Evolutionary conservation across 2,888 invertebrate genomes (phyloP).

Genomic region (Tinea pellionella): DNA sequence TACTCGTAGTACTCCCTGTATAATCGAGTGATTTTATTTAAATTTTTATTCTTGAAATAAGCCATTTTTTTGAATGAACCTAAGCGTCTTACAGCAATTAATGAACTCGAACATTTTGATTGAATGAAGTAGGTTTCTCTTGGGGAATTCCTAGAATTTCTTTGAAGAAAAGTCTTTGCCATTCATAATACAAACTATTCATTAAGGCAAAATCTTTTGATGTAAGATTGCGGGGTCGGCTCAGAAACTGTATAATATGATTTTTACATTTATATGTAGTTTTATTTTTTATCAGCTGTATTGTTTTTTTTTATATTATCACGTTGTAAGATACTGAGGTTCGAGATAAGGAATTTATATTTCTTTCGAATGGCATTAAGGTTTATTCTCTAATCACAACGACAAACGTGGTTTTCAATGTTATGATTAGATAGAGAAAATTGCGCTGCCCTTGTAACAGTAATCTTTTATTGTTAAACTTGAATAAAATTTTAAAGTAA

Average conservation of each 20-base stretch:
- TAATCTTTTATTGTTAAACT: background rate
- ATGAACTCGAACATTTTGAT: background rate
- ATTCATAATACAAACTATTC: background rate
- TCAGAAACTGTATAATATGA: background rate
- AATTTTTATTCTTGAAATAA: too few relatives aligned
- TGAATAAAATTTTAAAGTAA: too few relatives aligned
- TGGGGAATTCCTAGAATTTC: background rate
- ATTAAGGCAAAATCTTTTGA: background rate
- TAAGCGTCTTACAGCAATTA: background rate
- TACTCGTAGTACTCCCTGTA: too few relatives aligned
- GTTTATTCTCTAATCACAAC: background rate
- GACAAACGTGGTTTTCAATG: background rate
- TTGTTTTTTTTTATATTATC: background rate
- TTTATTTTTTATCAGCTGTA: background rate
- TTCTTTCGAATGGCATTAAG: background rate
- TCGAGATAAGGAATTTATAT: background rate
- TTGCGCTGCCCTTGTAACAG: background rate
- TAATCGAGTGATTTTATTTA: too few relatives aligned
- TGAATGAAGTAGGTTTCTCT: background rate
- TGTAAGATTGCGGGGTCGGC: background rate
- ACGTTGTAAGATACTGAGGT: background rate
- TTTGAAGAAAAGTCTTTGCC: background rate
- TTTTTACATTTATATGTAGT: background rate
- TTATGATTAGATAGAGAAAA: background rate
- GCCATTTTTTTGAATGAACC: too few relatives aligned